Evolutionary conservation across 2,113 vertebrate genomes (phyloP).

Genomic region (Odobenus rosmarus): DNA sequence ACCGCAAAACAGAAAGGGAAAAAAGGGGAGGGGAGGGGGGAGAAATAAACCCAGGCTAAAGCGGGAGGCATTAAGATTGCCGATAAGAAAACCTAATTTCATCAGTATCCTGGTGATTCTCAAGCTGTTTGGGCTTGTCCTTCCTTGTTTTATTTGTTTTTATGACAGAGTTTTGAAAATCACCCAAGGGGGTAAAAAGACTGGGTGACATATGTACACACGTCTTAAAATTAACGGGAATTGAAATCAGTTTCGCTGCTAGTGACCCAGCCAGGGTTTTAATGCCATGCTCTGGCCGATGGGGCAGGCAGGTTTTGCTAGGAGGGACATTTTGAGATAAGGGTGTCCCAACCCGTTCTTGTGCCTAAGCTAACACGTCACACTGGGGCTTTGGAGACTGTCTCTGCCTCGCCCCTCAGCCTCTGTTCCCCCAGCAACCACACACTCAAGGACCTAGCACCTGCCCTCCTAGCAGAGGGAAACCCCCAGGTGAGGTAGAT

Average conservation of each 20-base stretch:
- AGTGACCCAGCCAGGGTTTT: constrained; percentile 2
- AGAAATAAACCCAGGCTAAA: not conserved
- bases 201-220: constrained; percentile 40
- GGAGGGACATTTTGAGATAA: not conserved
- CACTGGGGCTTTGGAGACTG: not conserved
- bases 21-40: too few relatives aligned
- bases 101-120: constrained; percentile 31
- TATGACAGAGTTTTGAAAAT: constrained; percentile 70
- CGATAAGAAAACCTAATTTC: constrained; percentile 50
- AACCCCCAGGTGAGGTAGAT: not conserved
- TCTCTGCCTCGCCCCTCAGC: too few relatives aligned
- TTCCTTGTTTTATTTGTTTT: constrained; percentile 64
- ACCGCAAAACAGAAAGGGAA: not conserved
- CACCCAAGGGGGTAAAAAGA: constrained; percentile 33
- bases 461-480: not conserved
- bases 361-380: not conserved
- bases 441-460: not conserved
- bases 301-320: not conserved
- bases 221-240: constrained; percentile 59
- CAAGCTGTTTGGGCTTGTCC: constrained; percentile 62
- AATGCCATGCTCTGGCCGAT: not conserved
- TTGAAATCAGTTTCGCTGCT: not conserved
- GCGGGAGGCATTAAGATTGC: constrained; percentile 16
- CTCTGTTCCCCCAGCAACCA: not conserved
- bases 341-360: not conserved